phyloP scores from a whole-genome alignment of 2,888 invertebrate species.

The Gastrophysa polygoni region DNA sequence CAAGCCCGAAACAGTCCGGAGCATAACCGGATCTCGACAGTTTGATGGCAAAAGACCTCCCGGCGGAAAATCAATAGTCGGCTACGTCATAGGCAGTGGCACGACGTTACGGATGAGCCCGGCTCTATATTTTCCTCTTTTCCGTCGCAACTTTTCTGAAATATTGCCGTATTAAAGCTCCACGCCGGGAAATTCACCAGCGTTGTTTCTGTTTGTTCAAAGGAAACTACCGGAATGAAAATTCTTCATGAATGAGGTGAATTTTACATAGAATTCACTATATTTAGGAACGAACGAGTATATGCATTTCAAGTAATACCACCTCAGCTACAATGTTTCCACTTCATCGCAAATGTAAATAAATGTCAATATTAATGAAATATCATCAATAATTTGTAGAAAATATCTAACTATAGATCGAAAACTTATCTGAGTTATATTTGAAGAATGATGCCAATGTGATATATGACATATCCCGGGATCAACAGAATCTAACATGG shows the following conservation, averaged over 20 bases:
- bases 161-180: conserved; percentile 29
- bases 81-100: conserved; percentile 53
- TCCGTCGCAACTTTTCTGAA: conserved; percentile 26
- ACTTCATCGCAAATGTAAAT: too few species aligned
- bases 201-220: conserved; percentile 30
- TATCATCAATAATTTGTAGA: too few species aligned
- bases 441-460: too few species aligned
- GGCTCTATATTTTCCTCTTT: conserved; percentile 32
- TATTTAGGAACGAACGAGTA: too few species aligned
- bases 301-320: too few species aligned
- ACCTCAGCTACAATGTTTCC: too few species aligned
- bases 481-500: too few species aligned
- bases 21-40: conserved; percentile 40
- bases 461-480: too few species aligned
- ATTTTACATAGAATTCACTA: too few species aligned
- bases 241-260: not conserved
- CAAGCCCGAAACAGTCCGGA: conserved; percentile 29
- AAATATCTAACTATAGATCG: too few species aligned
- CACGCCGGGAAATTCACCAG: conserved; percentile 22
- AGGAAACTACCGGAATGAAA: conserved; percentile 13
- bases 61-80: conserved; percentile 56
- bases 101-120: conserved; percentile 37
- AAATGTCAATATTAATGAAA: too few species aligned
- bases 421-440: too few species aligned
- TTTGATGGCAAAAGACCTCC: conserved; percentile 53